Conservation (phyloP, 2,797 vertebrate species). For the Scolopax bukidnonensis region DNA sequence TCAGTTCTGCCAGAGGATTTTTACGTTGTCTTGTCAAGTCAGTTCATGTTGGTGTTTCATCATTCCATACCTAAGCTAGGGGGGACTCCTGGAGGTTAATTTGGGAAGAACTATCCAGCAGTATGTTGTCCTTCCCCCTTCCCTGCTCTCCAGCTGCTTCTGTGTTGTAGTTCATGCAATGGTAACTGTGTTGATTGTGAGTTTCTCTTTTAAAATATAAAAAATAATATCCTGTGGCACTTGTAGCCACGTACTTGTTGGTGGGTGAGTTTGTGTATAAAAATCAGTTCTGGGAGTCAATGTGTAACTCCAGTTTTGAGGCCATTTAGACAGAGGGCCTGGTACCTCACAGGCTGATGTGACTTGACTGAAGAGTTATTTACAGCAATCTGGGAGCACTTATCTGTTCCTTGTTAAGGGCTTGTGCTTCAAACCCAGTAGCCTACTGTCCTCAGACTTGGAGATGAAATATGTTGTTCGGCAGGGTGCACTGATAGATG, state of each 20-base stretch:
- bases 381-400: background rate
- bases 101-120: background rate
- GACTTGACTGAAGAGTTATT: background rate
- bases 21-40: background rate
- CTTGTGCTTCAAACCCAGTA: background rate
- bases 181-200: background rate
- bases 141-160: background rate
- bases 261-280: background rate
- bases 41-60: background rate
- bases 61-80: background rate
- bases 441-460: background rate
- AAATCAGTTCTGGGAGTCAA: background rate
- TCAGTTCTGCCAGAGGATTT: background rate
- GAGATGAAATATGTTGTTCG: background rate
- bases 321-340: background rate
- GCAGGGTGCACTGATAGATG: rapidly evolving
- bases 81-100: background rate
- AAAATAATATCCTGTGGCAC: background rate
- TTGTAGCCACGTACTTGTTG: background rate
- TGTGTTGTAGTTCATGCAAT: background rate
- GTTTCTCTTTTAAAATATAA: background rate
- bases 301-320: background rate
- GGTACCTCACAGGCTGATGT: background rate
- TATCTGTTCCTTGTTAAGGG: background rate
- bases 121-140: background rate